Evolutionary conservation across 2,888 invertebrate species (phyloP).

Genomic region (Dromius quadrimaculatus): DNA sequence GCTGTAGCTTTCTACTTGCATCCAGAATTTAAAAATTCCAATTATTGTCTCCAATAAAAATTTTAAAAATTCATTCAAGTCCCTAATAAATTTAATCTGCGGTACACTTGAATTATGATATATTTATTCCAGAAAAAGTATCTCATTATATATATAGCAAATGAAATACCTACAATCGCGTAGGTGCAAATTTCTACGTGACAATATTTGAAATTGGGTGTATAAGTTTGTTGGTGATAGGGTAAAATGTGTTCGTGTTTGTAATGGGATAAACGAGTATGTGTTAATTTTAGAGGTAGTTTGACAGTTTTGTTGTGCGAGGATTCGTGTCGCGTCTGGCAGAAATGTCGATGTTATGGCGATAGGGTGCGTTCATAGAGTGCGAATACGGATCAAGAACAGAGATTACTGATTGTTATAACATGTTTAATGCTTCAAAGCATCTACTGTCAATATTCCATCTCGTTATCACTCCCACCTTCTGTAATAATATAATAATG

Average conservation of each 20-base stretch:
- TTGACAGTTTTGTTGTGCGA: constrained; percentile 31
- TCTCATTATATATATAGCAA: too few relatives aligned
- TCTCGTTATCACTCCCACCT: background rate
- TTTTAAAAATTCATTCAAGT: too few relatives aligned
- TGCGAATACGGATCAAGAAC: too few relatives aligned
- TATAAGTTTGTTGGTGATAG: constrained; percentile 26
- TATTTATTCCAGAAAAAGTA: too few relatives aligned
- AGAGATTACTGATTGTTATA: constrained; percentile 17
- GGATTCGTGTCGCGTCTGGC: constrained; percentile 10
- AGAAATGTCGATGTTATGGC: constrained; percentile 1
- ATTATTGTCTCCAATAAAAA: too few relatives aligned
- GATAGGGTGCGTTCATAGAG: background rate
- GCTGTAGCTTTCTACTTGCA: too few relatives aligned
- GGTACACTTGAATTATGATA: too few relatives aligned
- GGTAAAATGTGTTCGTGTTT: constrained; percentile 16
- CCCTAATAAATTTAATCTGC: too few relatives aligned
- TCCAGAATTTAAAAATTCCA: too few relatives aligned
- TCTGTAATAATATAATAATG: too few relatives aligned
- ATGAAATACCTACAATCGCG: too few relatives aligned
- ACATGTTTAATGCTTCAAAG: constrained; percentile 19
- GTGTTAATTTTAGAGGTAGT: constrained; percentile 31
- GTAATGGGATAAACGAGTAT: constrained; percentile 27
- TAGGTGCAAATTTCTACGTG: too few relatives aligned
- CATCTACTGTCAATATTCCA: constrained; percentile 14
- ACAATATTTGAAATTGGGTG: background rate